These are phyloP conservation scores for Pseudomyrmex gracilis DNA, from an alignment of 1,140 invertebrate species.

Conservation along the genomic window DNA sequence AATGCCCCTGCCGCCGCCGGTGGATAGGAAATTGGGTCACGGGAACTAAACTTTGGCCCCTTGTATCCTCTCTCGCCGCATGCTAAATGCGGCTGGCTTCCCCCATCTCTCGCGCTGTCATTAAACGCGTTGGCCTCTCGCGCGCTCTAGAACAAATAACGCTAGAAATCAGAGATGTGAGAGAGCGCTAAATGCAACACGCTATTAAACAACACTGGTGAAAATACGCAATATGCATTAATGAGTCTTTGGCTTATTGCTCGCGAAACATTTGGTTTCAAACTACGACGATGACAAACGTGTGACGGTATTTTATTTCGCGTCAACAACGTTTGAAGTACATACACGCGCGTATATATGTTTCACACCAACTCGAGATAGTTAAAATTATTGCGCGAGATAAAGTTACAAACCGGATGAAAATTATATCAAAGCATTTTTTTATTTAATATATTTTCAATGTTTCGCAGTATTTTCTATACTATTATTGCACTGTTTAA, in stretches of 20 bases:
- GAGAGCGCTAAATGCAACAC: conserved; percentile 17
- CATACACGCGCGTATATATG: too few relatives aligned
- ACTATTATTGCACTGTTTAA: too few relatives aligned
- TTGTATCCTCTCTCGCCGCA: conserved; percentile 28
- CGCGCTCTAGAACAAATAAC: conserved; percentile 38
- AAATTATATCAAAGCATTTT: not conserved
- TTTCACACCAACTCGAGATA: not conserved
- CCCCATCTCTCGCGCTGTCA: conserved; percentile 14
- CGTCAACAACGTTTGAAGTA: not conserved
- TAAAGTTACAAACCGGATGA: too few relatives aligned
- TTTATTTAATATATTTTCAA: too few relatives aligned
- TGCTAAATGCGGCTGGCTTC: conserved; percentile 26
- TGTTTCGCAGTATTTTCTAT: not conserved
- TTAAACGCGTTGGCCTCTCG: conserved; percentile 12
- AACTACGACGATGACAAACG: not conserved
- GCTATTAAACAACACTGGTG: not conserved
- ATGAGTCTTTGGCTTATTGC: not conserved
- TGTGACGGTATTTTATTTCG: conserved; percentile 1
- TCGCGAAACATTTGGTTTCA: not conserved
- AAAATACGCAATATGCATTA: not conserved
- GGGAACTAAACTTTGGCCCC: conserved; percentile 43
- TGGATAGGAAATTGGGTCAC: conserved; percentile 34
- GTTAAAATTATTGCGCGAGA: too few relatives aligned
- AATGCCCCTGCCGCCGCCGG: not conserved
- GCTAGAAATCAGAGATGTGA: conserved; percentile 29